phyloP scores from a whole-genome alignment of 2,797 vertebrate genomes.

The Vultur gryphus region DNA sequence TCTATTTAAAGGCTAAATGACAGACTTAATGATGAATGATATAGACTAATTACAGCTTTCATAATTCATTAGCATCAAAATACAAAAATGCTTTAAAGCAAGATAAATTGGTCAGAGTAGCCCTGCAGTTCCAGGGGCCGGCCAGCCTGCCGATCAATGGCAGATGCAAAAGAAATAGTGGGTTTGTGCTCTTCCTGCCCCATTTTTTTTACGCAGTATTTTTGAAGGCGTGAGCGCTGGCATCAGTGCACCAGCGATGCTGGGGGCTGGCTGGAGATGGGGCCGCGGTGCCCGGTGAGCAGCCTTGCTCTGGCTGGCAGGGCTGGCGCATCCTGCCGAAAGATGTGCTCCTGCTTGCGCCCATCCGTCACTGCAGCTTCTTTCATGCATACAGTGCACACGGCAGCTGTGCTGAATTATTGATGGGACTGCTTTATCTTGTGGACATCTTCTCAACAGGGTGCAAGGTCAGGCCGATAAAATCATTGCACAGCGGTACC shows the following conservation, averaged over 20 bases:
- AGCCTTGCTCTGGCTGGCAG: no score
- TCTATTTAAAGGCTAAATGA: neutral
- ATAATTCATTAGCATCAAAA: conserved; percentile 15
- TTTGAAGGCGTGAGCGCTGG: neutral
- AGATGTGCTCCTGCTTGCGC: no score
- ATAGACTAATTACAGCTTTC: conserved; percentile 5
- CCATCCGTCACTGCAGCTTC: rapidly evolving
- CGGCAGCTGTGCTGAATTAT: neutral
- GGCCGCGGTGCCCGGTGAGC: rapidly evolving
- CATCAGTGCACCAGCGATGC: rapidly evolving
- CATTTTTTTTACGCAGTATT: rapidly evolving
- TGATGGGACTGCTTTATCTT: neutral
- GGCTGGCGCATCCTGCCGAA: neutral
- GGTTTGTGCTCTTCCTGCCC: neutral
- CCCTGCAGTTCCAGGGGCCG: neutral
- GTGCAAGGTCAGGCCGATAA: neutral
- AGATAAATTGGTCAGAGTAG: neutral
- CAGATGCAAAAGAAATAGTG: neutral
- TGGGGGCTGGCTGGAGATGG: neutral
- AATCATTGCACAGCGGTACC: neutral
- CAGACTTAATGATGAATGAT: neutral
- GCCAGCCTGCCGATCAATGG: neutral
- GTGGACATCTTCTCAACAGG: neutral
- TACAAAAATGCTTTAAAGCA: neutral
- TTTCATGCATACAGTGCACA: rapidly evolving